phyloP scores from a whole-genome alignment of 2,797 vertebrate genomes.

The Atherinosoma microstoma region DNA sequence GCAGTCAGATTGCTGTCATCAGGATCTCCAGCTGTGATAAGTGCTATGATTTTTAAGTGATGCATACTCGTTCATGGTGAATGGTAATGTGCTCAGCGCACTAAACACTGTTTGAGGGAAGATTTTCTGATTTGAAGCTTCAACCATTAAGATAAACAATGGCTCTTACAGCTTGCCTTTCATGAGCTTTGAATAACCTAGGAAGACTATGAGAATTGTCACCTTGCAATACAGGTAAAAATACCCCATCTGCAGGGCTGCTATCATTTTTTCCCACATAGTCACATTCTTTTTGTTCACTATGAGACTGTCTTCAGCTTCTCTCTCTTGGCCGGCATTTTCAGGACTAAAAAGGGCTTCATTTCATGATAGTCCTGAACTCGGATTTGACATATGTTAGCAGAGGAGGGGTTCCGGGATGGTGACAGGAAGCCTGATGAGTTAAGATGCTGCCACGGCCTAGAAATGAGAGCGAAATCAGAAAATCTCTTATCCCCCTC shows the following conservation, averaged over 20 bases:
- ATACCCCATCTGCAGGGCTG: constrained; percentile 4
- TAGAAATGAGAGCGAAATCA: constrained; percentile 69
- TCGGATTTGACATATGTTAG: constrained; percentile 64
- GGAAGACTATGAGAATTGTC: constrained; percentile 83
- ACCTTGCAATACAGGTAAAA: constrained; percentile 66
- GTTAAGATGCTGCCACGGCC: constrained; percentile 71
- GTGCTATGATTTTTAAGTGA: constrained; percentile 63
- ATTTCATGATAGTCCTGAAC: constrained; percentile 59
- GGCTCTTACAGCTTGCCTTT: constrained; percentile 86
- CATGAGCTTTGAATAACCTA: constrained; percentile 75
- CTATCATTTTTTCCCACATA: constrained; percentile 24
- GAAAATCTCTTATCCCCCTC: constrained; percentile 74
- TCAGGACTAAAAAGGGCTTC: constrained; percentile 37
- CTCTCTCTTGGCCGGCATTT: constrained; percentile 25
- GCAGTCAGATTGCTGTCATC: constrained; percentile 52
- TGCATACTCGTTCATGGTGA: constrained; percentile 44
- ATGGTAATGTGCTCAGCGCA: constrained; percentile 41
- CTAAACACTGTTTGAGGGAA: constrained; percentile 26
- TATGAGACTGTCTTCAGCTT: constrained; percentile 23
- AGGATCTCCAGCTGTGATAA: constrained; percentile 71
- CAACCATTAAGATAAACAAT: constrained; percentile 88
- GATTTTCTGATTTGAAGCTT: constrained; percentile 45
- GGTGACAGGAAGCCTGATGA: constrained; percentile 74
- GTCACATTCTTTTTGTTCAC: constrained; percentile 31
- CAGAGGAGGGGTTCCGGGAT: constrained; percentile 46